Evolutionary conservation across 2,888 invertebrate genomes (phyloP), one percentile per base, ranked within the genome.

Genomic region (Hypena proboscidalis): DNA sequence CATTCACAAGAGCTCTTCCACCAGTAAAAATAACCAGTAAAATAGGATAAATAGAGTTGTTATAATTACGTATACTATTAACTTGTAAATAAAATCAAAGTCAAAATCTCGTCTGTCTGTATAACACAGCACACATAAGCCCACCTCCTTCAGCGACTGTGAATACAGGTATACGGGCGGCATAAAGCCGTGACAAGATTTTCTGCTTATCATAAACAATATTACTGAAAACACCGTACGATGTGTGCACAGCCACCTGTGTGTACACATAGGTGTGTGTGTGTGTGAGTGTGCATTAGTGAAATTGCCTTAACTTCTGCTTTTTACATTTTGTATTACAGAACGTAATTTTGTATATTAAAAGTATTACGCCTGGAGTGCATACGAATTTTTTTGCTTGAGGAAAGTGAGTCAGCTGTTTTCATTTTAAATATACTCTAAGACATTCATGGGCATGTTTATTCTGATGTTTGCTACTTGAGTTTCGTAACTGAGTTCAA

Each of bases 171-270:
- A 69, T 70, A 71, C 62, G 62, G 50, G 67, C 58, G 54, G 64
- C 73, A 77, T 78, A 73, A 70, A 76, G 71, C 70, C 73, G 70
- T 64, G 83, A 86, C 87, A 88, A 85, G 86, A 85, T 83, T 86
- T 82, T 83, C 86, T 81, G 77, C 86, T 87, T 86, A 86, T 67
- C 86, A 85, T 87, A 86, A 87, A 85, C 83, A 85, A 82, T 85
- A 80, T 85, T 80, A 84, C 79, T 76, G 69, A 68, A 73, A 77
- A 77, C 69, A 70, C 68, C 60, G 63, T 59, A 58, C 57, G 55
- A 51, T 65, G 67, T 64, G 57, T 58, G 55, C 45, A 48, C 33
- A 19, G 25, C 10, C 21, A 13, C 1, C 4, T 19, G 33, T 10
- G 11, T 17, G 21, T 13, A 3, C 1, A 10, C 8, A 4, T 31